Percentiles rank a stretch among this genome's conserved stretches.
These are phyloP conservation scores for Salmo trutta DNA, from an alignment of 2,797 vertebrate genomes.

Conservation along the genomic window DNA sequence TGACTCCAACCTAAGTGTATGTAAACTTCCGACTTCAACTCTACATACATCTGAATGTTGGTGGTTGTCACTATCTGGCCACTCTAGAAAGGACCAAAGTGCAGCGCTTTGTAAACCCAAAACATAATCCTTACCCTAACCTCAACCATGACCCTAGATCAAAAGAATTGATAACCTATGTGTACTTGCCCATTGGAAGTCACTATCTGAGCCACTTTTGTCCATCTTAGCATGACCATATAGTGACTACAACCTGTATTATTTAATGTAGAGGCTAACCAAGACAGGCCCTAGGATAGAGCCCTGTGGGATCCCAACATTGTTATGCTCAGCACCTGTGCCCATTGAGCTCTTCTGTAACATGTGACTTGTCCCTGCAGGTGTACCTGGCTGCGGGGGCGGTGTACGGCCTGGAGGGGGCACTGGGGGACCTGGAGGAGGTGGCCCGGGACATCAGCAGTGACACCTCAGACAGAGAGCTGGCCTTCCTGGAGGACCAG, in stretches of 20 bases:
- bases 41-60: too few relatives aligned
- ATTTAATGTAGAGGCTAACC: neutral
- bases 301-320: neutral
- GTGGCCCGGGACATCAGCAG: conserved; percentile 89
- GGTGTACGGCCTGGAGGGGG: conserved; percentile 92
- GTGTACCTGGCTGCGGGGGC: conserved; percentile 93
- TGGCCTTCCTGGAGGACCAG: conserved; percentile 93
- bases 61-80: too few relatives aligned
- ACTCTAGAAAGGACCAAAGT: too few relatives aligned
- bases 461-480: conserved; percentile 83
- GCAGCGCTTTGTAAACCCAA: too few relatives aligned
- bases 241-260: neutral
- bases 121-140: too few relatives aligned
- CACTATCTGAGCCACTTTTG: too few relatives aligned
- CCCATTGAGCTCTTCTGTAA: neutral
- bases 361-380: conserved; percentile 61
- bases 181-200: neutral
- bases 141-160: too few relatives aligned
- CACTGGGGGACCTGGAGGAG: conserved; percentile 86
- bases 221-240: neutral
- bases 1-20: too few relatives aligned
- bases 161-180: neutral
- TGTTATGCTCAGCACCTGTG: too few relatives aligned
- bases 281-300: neutral
- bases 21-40: too few relatives aligned